phyloP scores from a whole-genome alignment of 2,797 vertebrate species.

The Trematomus bernacchii region DNA sequence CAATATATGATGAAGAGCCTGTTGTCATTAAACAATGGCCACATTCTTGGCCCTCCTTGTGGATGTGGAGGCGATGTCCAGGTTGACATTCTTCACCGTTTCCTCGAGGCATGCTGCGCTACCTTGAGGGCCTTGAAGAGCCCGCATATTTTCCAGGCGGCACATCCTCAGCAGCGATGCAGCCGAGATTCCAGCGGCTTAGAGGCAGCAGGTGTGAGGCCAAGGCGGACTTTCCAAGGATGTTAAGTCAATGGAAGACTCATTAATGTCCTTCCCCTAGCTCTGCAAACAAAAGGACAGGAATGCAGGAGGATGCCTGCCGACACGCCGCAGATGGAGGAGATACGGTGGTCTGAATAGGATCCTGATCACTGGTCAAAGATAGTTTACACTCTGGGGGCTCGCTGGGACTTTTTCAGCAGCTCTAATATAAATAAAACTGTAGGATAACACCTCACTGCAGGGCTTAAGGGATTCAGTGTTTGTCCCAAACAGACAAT shows the following conservation, averaged over 20 bases:
- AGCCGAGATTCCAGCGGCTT: conserved; percentile 69
- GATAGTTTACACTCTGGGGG: conserved; percentile 69
- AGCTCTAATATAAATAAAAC: conserved; percentile 53
- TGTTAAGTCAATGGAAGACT: conserved; percentile 84
- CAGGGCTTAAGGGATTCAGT: conserved; percentile 34
- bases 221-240: conserved; percentile 85
- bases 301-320: conserved; percentile 87
- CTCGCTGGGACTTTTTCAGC: conserved; percentile 70
- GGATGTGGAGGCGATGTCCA: conserved; percentile 75
- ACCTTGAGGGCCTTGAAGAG: conserved; percentile 61
- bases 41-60: conserved; percentile 80
- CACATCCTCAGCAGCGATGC: conserved; percentile 77
- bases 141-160: conserved; percentile 80
- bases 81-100: conserved; percentile 81
- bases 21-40: conserved; percentile 79
- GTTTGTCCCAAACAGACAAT: conserved; percentile 56
- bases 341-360: conserved; percentile 80
- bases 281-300: conserved; percentile 85
- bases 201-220: conserved; percentile 83
- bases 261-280: conserved; percentile 82
- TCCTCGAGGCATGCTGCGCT: conserved; percentile 77
- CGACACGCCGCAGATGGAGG: conserved; percentile 78
- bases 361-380: conserved; percentile 78
- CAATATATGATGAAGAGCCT: conserved; percentile 76
- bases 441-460: conserved; percentile 35